Base-by-base conservation (phyloP, 2,797 vertebrate species). In the Octomys mimax region DNA sequence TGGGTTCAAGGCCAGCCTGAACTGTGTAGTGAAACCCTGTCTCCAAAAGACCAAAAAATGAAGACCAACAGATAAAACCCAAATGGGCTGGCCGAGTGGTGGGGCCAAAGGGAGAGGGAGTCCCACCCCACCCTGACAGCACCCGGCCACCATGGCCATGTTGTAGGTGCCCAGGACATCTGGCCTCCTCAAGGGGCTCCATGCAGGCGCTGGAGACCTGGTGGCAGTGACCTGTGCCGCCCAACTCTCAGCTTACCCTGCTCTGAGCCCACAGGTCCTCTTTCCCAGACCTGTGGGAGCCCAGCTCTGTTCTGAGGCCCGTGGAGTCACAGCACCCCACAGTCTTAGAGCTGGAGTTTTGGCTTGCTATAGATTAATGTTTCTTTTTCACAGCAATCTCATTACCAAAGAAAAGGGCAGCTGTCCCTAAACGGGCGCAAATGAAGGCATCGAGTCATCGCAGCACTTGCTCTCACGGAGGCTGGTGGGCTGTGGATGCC, bases 311-410 rank as follows among this genome's bases (percentile, higher is more conserved):
- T 93, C 64, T 85, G 71, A 75, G 83, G 77, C 49, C 46, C 81
- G 12, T 39, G 16, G 28, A 68, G 81, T 31, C 24, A 59, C 89
- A 39, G 77, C 54, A 42, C 92, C 6, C 12, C 2, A 0, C 2
- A 61, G 73, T n/a, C 54, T 70, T 31, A 1, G 46, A 52, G 42
- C 83, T n/a, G 64, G 70, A 77, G 46, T 54, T 36, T 81, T 85
- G 66, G 42, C 28, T 54, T 22, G 73, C 39, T 91, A 57, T 66
- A 31, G 6, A 85, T 16, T n/a, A 18, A 26, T 31, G 1, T 86
- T 93, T 92, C 9, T 75, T 70, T 92, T 89, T 77, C 42, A 46
- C 93, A 87, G 36, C 46, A 64, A 92, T 91, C 18, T 70, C 54
- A 77, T 4, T n/a, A 52, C 21, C 82, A 68, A 62, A 46, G 31